Conservation (phyloP, 2,888 invertebrate species). For the Kuschelorhynchus macadamiae region DNA sequence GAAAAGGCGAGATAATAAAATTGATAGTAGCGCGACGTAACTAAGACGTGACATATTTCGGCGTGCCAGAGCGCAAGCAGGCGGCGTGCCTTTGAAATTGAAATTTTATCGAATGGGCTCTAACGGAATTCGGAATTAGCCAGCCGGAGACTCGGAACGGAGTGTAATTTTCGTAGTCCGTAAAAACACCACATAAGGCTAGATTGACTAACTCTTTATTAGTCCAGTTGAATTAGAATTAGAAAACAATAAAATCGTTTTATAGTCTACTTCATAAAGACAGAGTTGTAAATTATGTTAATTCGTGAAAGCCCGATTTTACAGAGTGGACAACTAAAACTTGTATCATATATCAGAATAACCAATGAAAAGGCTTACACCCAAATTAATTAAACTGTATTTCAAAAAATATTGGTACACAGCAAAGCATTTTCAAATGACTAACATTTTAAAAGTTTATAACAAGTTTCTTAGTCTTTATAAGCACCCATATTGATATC, state of each 20-base stretch:
- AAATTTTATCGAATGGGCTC: slow-evolving; percentile 25
- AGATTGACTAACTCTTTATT: not conserved
- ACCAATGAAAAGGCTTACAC: too few relatives aligned
- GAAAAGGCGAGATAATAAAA: not conserved
- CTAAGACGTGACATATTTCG: slow-evolving; percentile 17
- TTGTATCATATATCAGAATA: too few relatives aligned
- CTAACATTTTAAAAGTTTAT: too few relatives aligned
- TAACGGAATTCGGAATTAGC: slow-evolving; percentile 35
- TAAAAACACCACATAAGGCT: slow-evolving; percentile 1
- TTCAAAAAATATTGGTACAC: too few relatives aligned
- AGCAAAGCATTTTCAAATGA: too few relatives aligned
- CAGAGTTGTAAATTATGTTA: too few relatives aligned
- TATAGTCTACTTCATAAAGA: too few relatives aligned
- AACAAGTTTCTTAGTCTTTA: too few relatives aligned
- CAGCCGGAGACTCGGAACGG: slow-evolving; percentile 9
- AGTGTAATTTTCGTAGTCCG: slow-evolving; percentile 16
- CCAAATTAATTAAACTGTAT: too few relatives aligned
- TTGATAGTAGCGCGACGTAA: slow-evolving; percentile 1
- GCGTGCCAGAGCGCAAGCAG: slow-evolving; percentile 2
- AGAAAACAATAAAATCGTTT: slow-evolving; percentile 3
- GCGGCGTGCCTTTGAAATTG: slow-evolving; percentile 31
- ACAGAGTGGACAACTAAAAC: too few relatives aligned
- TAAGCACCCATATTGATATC: too few relatives aligned
- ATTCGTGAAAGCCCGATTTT: too few relatives aligned
- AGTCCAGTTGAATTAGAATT: not conserved